A percentile compares a stretch with the other conserved stretches of the same genome.
These are phyloP conservation scores for Camponotus fellah DNA, from an alignment of 2,888 invertebrate genomes.

Conservation along the genomic window DNA sequence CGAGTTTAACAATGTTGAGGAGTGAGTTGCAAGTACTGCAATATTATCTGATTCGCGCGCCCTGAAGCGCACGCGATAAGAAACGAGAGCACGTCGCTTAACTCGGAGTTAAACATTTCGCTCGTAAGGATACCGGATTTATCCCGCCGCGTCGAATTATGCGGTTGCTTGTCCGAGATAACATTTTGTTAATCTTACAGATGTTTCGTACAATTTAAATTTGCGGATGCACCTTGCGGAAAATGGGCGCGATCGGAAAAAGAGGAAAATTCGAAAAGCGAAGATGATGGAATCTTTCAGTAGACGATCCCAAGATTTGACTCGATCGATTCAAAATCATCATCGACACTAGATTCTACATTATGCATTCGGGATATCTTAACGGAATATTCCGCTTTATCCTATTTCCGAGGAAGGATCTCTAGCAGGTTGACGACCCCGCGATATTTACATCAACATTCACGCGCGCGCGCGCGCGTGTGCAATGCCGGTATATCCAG, in stretches of 20 bases:
- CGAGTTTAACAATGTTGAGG: slow-evolving; percentile 50
- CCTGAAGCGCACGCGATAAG: slow-evolving; percentile 53
- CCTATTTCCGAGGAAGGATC: neutral
- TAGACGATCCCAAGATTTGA: neutral
- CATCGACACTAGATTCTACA: neutral
- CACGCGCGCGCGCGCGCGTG: slow-evolving; percentile 23
- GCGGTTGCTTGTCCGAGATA: slow-evolving; percentile 15
- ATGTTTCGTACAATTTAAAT: neutral
- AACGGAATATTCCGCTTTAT: neutral
- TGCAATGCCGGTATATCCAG: slow-evolving; percentile 25
- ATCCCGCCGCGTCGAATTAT: slow-evolving; percentile 18
- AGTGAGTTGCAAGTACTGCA: slow-evolving; percentile 33
- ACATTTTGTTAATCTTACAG: neutral
- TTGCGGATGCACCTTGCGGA: neutral
- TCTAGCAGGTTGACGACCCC: slow-evolving; percentile 66
- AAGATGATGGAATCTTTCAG: neutral
- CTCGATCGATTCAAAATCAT: neutral
- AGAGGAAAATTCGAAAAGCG: too few relatives aligned
- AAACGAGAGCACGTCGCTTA: slow-evolving; percentile 42
- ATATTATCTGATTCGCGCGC: slow-evolving; percentile 42
- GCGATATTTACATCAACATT: slow-evolving; percentile 59
- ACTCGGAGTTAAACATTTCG: slow-evolving; percentile 41
- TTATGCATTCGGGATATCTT: neutral
- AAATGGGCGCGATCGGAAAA: neutral
- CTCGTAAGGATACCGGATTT: slow-evolving; percentile 39